phyloP scores from a whole-genome alignment of 2,888 invertebrate genomes.

The Eupithecia centaureata region DNA sequence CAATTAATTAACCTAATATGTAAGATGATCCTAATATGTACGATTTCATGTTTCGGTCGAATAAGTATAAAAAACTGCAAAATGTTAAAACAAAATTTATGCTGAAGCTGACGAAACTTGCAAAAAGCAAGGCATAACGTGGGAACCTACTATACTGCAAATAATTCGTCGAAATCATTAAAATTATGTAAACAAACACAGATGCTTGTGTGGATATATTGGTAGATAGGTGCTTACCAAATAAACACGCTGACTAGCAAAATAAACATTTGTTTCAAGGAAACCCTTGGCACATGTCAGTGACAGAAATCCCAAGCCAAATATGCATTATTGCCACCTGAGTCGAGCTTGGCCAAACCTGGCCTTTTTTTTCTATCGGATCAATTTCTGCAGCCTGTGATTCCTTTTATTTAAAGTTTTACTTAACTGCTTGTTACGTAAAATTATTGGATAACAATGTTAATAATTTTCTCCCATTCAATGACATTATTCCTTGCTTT shows the following conservation, averaged over 20 bases:
- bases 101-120: background rate
- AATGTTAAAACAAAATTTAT: background rate
- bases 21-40: too few species aligned
- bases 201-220: slow-evolving; percentile 12
- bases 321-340: slow-evolving; percentile 28
- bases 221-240: slow-evolving; percentile 10
- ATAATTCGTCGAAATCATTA: slow-evolving; percentile 11
- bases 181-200: slow-evolving; percentile 24
- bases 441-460: too few species aligned
- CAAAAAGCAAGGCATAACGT: background rate
- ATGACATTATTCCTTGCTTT: too few species aligned
- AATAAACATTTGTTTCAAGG: slow-evolving; percentile 36
- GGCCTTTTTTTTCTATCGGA: slow-evolving; percentile 2
- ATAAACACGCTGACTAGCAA: slow-evolving; percentile 27
- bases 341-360: slow-evolving; percentile 13
- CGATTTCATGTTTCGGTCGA: background rate
- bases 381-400: too few species aligned
- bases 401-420: background rate
- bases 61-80: background rate
- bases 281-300: slow-evolving; percentile 52
- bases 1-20: too few species aligned
- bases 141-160: background rate
- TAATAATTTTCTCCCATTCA: too few species aligned
- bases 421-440: too few species aligned
- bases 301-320: slow-evolving; percentile 56